phyloP scores from a whole-genome alignment of 2,113 vertebrate species.

The Sander lucioperca region DNA sequence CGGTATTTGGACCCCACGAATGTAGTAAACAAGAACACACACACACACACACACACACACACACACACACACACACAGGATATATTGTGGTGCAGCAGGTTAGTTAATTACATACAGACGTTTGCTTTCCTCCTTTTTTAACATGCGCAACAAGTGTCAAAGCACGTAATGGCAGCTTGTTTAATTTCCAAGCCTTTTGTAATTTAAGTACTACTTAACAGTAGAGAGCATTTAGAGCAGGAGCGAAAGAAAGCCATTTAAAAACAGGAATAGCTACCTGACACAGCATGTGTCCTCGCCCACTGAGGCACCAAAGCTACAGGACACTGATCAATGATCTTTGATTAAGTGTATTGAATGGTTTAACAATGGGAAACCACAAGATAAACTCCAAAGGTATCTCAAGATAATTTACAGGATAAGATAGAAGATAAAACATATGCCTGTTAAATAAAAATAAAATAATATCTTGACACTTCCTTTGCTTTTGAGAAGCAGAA shows the following conservation, averaged over 20 bases:
- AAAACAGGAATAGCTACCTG: slow-evolving; percentile 12
- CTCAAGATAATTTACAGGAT: neutral
- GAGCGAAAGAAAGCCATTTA: neutral
- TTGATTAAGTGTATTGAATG: neutral
- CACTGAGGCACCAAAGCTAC: neutral
- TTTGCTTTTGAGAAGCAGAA: neutral
- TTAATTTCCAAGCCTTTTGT: neutral
- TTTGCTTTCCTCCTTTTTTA: neutral
- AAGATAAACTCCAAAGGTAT: neutral
- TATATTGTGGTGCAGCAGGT: neutral
- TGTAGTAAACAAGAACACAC: too few species aligned
- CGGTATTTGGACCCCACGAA: too few species aligned
- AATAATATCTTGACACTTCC: neutral
- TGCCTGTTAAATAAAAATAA: neutral
- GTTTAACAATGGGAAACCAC: neutral
- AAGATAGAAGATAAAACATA: neutral
- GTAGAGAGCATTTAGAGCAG: neutral
- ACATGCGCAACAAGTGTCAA: neutral
- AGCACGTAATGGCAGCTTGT: neutral
- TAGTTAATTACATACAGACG: neutral
- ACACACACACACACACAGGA: neutral
- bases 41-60: too few species aligned
- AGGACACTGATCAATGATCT: neutral
- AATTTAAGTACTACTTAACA: neutral
- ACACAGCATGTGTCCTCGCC: neutral